Percentiles rank a stretch among this genome's conserved stretches.
These are phyloP conservation scores for Lycodopsis pacificus DNA, from an alignment of 2,797 vertebrate genomes.

Conservation along the genomic window DNA sequence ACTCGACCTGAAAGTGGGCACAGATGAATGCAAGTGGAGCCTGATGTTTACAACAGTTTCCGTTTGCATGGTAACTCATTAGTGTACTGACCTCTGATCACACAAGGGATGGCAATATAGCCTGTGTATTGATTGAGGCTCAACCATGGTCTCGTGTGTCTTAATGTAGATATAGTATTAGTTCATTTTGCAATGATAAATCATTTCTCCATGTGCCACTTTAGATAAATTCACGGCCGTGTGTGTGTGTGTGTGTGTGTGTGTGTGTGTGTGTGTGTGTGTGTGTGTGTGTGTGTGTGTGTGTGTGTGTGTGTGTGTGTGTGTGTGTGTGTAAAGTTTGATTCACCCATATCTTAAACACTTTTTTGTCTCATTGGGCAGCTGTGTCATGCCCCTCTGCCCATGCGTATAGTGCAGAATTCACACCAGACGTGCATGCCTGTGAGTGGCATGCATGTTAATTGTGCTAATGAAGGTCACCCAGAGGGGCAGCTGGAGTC, in stretches of 20 bases:
- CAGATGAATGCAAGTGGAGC: constrained; percentile 14
- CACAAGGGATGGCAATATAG: neutral
- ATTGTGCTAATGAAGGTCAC: constrained; percentile 86
- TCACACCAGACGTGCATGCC: constrained; percentile 30
- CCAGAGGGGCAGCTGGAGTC: constrained; percentile 79
- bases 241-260: too few relatives aligned
- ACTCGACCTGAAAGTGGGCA: constrained; percentile 14
- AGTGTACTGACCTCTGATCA: constrained; percentile 10
- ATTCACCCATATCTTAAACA: neutral
- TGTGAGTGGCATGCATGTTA: constrained; percentile 81
- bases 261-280: too few relatives aligned
- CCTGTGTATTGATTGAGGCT: constrained; percentile 7
- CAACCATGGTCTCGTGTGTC: neutral
- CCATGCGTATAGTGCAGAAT: constrained; percentile 27
- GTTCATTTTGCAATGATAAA: neutral
- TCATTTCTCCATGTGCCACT: neutral
- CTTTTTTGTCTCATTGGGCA: neutral
- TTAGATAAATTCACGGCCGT: neutral
- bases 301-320: too few relatives aligned
- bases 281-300: too few relatives aligned
- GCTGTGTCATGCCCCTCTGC: constrained; percentile 17
- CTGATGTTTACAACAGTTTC: constrained; percentile 24
- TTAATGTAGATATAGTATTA: neutral
- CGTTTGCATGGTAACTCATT: constrained; percentile 10
- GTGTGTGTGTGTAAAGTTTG: neutral